Base-by-base conservation (phyloP, 2,888 invertebrate species). In the Tetropium fuscum region DNA sequence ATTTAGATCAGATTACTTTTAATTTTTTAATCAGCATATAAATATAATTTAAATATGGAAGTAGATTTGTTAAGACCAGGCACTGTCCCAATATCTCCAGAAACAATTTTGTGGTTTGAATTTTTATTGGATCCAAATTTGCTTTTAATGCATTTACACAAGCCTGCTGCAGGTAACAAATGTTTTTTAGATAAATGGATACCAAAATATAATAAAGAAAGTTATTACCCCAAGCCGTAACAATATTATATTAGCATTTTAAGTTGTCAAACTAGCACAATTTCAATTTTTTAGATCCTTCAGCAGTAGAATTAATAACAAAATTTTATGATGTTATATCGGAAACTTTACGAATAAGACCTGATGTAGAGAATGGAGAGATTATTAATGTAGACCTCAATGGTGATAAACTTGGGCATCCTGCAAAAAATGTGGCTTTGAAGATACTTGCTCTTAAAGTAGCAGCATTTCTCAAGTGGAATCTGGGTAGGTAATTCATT, bases 91-190 rank as follows among this genome's bases (percentile, higher is more conserved):
- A 88, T 93, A 73, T 90, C 92, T n/a, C 90, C 91, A 0, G 92
- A 92, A 71, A 93, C 93, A 5, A 87, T 93, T 53, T 81, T 95
- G 27, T 96, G 96, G 95, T 97, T 96, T 81, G 97, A 97, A 83
- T 97, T 97, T 83, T 84, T 97, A 11, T 83, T 97, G 27, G 90
- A 95, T 80, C 92, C 93, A n/a, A 87, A 89, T 64, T 85, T 95
- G 51, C 83, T 97, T 11, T 88, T 92, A 63, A 88, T 88, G 64
- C 96, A 97, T 83, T 84, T 97, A 27, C 85, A 87, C 53, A 91
- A 93, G 82, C 80, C 86, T 0, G 85, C 85, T 72, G 88, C 93
- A 79, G 93, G 94, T 93, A 83, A 77, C 71, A 13, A 27, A 25
- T 40, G n/a, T n/a, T n/a, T n/a, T n/a, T n/a, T n/a, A n/a, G n/a